Percentiles rank a stretch among this genome's conserved stretches.
Evolutionary conservation across 2,797 vertebrate species (phyloP).

Genomic region (Galagoides demidoff): DNA sequence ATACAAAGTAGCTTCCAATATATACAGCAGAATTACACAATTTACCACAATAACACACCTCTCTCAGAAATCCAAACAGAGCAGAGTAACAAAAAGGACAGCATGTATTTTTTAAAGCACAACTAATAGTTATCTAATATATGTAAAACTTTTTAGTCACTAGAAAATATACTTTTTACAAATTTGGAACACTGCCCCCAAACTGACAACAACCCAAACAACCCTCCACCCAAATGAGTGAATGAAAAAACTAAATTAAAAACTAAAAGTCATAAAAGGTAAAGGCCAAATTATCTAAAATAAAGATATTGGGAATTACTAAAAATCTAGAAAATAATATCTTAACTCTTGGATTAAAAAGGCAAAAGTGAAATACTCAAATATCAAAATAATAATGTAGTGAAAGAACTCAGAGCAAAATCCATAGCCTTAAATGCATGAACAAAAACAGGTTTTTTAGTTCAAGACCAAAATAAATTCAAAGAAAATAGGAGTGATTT

Average conservation of each 20-base stretch:
- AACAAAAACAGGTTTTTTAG: conserved; percentile 32
- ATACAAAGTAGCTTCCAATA: background rate
- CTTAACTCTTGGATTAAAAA: background rate
- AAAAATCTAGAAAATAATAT: conserved; percentile 8
- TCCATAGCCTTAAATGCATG: background rate
- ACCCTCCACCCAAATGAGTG: background rate
- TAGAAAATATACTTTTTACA: background rate
- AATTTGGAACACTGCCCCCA: background rate
- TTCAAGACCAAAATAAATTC: conserved; percentile 33
- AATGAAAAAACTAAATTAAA: background rate
- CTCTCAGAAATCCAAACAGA: background rate
- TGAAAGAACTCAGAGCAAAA: conserved; percentile 15
- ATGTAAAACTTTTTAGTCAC: background rate
- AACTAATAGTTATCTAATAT: background rate
- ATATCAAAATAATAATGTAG: conserved; percentile 2
- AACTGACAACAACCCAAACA: background rate
- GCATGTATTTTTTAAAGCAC: conserved; percentile 10
- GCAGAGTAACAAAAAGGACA: background rate
- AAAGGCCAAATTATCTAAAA: background rate
- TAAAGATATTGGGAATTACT: background rate
- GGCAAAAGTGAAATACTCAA: conserved; percentile 4
- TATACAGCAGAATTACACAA: background rate
- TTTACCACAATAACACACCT: conserved; percentile 1
- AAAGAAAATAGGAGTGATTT: background rate
- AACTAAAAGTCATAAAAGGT: background rate